Evolutionary conservation across 2,888 invertebrate genomes (phyloP), one percentile per base, ranked within the genome.

Genomic region (Drosophila trichaetosa): DNA sequence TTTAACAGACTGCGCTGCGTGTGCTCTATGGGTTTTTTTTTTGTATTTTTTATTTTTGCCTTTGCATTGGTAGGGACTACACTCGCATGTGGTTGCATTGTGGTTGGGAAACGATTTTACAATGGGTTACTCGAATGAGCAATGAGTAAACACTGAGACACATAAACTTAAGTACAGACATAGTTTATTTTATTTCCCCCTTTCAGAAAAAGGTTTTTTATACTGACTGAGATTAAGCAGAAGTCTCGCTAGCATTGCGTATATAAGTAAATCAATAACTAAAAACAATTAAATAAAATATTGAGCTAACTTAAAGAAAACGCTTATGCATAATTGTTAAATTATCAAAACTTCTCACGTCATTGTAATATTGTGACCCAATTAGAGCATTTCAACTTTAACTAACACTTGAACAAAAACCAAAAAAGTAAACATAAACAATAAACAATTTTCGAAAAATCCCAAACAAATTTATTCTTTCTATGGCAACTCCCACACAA

Each of bases 21-120:
- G 77, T 76, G 83, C 68, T 64, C 66, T 72, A 88, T 83, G 69
- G 56, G 46, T 34, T 60, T 63, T 58, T 69, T 51, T 7, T 18
- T 42, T n/a, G 10, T 18, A 5, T 33, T 59, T 62, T 57, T 8
- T 16, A 21, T 36, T 29, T 33, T 7, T 46, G 8, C 21, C 48
- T 57, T 46, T 18, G 18, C 34, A 33, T 42, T 33, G 8, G 24
- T 4, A 13, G 40, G 33, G 16, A 6, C 21, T 13, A 27, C 13
- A 38, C 38, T 7, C 56, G 27, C n/a, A 46, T 58, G 52, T 27
- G 65, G 49, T 63, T 63, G 46, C 34, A 13, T 61, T 61, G 61
- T 29, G 72, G 57, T 40, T 51, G 33, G 27, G 21, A 24, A 57
- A 40, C 29, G 21, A 40, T 34, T 48, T 53, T 52, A 77, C 29